Evolutionary conservation across 2,113 vertebrate genomes (phyloP), one percentile per base, ranked within the genome.

Genomic region (Otus sunia): DNA sequence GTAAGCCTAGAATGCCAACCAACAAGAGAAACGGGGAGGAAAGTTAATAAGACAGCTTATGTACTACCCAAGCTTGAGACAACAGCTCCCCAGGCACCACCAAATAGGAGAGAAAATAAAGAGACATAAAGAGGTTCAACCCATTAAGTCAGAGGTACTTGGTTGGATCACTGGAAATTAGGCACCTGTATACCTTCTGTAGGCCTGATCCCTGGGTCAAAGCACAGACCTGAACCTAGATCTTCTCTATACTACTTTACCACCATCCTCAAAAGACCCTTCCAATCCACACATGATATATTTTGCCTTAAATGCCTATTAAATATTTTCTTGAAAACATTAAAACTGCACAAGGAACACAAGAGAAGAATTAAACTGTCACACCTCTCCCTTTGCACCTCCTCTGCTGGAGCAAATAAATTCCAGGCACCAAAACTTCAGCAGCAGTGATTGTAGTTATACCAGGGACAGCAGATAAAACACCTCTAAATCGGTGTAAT

Each of bases 341-440:
- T 91, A 39, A 43, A 95, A 84, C 77, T 37, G 15, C 27, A 11
- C 43, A 75, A 94, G 29, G 43, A 96, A 56, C 91, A 92, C 89
- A 84, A 55, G 93, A 97, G 95, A 84, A 96, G 91, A 92, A 96
- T 96, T 96, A 97, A 97, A 89, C 94, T 96, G 95, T 96, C 95
- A 95, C 43, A 1, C 68, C 91, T 95, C 91, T 95, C 75, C 86
- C 75, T 92, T 77, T 96, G 76, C 95, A 97, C 94, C 93, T 95
- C 91, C 91, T 95, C 86, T 95, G 86, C 83, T 59, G 63, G 64
- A 97, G 71, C 86, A 96, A 96, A 95, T 86, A 92, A 95, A 92
- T 96, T 96, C 96, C 93, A 96, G 94, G 67, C 90, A 85, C 77
- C 94, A 92, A 53, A 94, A 78, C 62, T 85, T 60, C 58, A 91